A percentile compares a stretch with the other conserved stretches of the same genome.
Evolutionary conservation across 2,113 vertebrate species (phyloP).

Genomic region (Talpa occidentalis): DNA sequence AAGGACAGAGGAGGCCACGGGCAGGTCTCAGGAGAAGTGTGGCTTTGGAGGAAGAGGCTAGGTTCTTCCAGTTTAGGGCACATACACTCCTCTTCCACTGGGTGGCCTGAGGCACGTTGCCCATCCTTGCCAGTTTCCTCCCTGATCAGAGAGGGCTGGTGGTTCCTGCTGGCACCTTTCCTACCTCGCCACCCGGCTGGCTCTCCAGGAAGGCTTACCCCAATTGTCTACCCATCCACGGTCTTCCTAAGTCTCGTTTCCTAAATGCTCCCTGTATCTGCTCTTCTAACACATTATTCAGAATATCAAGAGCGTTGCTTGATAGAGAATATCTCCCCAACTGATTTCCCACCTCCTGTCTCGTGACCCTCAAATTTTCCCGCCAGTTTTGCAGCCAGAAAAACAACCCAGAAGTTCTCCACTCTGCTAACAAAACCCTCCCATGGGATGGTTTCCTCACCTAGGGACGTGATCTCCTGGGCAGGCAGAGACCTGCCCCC

Average conservation of each 20-base stretch:
- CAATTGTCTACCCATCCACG: neutral
- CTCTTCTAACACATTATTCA: neutral
- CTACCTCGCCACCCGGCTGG: neutral
- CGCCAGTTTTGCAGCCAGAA: neutral
- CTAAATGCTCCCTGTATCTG: neutral
- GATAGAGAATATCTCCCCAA: neutral
- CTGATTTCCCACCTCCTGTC: neutral
- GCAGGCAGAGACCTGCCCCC: neutral
- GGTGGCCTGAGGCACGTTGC: neutral
- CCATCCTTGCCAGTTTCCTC: neutral
- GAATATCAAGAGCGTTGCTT: neutral
- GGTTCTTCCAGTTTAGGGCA: neutral
- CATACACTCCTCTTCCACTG: neutral
- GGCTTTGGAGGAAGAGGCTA: neutral
- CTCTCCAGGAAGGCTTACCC: neutral
- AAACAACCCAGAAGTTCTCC: neutral
- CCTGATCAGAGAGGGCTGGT: neutral
- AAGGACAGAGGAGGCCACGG: rapidly evolving
- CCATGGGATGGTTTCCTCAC: rapidly evolving
- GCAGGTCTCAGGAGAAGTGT: neutral
- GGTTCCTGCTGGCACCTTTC: neutral
- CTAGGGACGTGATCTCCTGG: neutral
- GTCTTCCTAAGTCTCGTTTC: neutral
- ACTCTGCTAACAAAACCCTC: neutral
- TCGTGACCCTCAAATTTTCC: neutral